phyloP scores from a whole-genome alignment of 2,888 invertebrate species.

The Leptothorax acervorum region DNA sequence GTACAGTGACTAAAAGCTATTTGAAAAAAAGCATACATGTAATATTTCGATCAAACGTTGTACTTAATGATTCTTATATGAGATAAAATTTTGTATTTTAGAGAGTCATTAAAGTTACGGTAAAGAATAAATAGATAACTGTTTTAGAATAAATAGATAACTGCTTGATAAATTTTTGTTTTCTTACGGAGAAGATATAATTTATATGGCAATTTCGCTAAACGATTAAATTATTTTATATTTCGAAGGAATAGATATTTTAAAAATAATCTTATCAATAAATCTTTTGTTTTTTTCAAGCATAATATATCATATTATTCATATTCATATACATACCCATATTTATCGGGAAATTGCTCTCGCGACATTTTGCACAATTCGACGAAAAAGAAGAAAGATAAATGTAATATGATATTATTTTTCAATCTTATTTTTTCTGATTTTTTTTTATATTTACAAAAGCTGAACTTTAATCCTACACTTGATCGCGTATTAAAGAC shows the following conservation, averaged over 20 bases:
- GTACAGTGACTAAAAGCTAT: neutral
- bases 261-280: neutral
- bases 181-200: neutral
- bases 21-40: neutral
- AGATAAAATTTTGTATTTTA: neutral
- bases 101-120: neutral
- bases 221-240: neutral
- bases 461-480: neutral
- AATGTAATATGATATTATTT: neutral
- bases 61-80: neutral
- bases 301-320: neutral
- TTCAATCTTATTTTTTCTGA: neutral
- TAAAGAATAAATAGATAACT: neutral
- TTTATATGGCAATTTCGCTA: neutral
- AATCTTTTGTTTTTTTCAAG: neutral
- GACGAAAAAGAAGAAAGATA: neutral
- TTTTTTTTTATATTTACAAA: neutral
- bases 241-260: neutral
- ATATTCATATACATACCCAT: conserved; percentile 4
- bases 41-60: neutral
- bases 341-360: conserved; percentile 9
- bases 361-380: neutral
- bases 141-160: neutral
- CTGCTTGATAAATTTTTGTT: neutral
- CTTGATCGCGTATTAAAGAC: conserved; percentile 15